phyloP scores from a whole-genome alignment of 2,113 vertebrate species.

The Strix aluco region DNA sequence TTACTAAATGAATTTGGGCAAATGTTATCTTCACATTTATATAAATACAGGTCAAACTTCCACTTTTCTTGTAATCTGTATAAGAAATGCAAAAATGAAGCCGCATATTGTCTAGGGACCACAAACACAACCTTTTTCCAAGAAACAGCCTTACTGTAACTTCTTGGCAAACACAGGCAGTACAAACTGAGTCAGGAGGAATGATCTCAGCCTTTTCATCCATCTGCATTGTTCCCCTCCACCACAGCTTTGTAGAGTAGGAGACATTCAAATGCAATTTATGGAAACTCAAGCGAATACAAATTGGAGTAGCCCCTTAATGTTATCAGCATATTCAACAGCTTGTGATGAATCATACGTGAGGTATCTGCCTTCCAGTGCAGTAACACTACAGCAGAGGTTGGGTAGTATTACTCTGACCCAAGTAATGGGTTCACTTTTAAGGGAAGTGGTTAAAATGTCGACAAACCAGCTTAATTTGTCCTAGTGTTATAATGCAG shows the following conservation, averaged over 20 bases:
- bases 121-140: not conserved
- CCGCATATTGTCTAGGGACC: not conserved
- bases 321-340: not conserved
- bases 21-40: not conserved
- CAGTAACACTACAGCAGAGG: not conserved
- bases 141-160: not conserved
- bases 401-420: not conserved
- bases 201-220: constrained; percentile 35
- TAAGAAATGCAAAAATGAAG: constrained; percentile 16
- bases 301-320: not conserved
- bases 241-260: constrained; percentile 19
- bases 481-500: not conserved
- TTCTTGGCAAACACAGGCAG: constrained; percentile 19
- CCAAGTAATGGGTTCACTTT: not conserved
- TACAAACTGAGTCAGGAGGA: constrained; percentile 33
- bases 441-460: not conserved
- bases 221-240: not conserved
- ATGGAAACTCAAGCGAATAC: constrained; percentile 16
- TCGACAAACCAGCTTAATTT: not conserved
- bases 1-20: not conserved
- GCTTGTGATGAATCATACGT: constrained; percentile 1
- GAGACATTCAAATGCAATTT: constrained; percentile 31
- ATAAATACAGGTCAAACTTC: not conserved
- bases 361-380: not conserved
- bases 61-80: not conserved